Percentiles rank a stretch among this genome's conserved stretches.
Evolutionary conservation across 2,113 vertebrate genomes (phyloP).

Genomic region (Strix uralensis): DNA sequence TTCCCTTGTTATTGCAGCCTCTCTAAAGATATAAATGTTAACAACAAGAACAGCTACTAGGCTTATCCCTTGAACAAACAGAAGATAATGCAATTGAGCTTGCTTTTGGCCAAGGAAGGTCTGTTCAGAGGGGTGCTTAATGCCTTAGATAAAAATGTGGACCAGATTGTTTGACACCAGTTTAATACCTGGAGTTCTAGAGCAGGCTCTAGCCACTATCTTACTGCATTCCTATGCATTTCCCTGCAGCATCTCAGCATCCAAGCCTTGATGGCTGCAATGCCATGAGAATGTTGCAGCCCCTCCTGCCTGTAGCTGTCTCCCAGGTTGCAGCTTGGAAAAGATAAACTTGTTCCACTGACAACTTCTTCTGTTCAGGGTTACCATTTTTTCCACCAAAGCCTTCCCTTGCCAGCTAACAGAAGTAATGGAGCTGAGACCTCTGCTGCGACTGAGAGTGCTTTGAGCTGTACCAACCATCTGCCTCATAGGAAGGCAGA

Average conservation of each 20-base stretch:
- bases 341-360: neutral
- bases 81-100: slow-evolving; percentile 33
- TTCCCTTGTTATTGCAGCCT: neutral
- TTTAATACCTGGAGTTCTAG: slow-evolving; percentile 9
- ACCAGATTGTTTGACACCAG: neutral
- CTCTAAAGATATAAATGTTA: neutral
- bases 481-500: neutral
- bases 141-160: slow-evolving; percentile 32
- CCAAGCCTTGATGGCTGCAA: neutral
- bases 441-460: neutral
- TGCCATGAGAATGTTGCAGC: neutral
- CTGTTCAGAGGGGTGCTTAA: neutral
- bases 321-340: neutral
- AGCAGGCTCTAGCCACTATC: neutral
- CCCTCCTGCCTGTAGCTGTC: neutral
- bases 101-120: slow-evolving; percentile 40
- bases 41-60: slow-evolving; percentile 14
- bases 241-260: neutral
- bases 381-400: neutral
- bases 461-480: neutral
- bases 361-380: neutral
- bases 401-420: neutral
- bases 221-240: neutral
- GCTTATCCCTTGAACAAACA: slow-evolving; percentile 49
- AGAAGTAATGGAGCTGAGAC: neutral